phyloP scores from a whole-genome alignment of 2,888 invertebrate genomes.

The Phrixothrix hirtus region DNA sequence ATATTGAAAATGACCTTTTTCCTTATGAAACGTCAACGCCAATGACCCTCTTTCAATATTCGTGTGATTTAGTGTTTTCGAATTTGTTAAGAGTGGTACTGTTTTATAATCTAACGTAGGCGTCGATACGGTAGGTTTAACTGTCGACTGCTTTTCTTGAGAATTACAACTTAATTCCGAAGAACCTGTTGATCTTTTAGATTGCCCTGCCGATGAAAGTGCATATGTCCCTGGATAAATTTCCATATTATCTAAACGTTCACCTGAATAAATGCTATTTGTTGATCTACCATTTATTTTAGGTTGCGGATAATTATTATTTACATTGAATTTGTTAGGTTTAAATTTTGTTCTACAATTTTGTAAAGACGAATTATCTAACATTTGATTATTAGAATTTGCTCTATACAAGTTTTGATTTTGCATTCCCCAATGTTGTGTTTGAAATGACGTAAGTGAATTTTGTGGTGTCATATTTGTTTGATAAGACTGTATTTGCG shows the following conservation, averaged over 20 bases:
- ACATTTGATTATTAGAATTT: constrained; percentile 14
- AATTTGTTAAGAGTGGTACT: constrained; percentile 3
- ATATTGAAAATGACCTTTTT: neutral
- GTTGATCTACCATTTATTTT: constrained; percentile 22
- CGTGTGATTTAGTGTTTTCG: neutral
- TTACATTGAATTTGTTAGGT: constrained; percentile 22
- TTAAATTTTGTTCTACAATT: constrained; percentile 19
- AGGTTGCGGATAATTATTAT: constrained; percentile 15
- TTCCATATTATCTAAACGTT: neutral
- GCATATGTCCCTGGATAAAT: constrained; percentile 4
- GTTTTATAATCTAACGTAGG: constrained; percentile 14
- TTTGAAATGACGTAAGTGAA: neutral
- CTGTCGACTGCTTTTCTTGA: constrained; percentile 1
- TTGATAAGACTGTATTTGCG: constrained; percentile 9
- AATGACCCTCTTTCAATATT: constrained; percentile 4
- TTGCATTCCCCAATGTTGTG: constrained; percentile 11
- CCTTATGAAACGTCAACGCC: neutral
- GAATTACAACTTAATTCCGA: constrained; percentile 1
- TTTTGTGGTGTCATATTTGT: neutral
- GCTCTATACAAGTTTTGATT: constrained; percentile 14
- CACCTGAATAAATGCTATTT: neutral
- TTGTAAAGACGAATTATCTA: constrained; percentile 1
- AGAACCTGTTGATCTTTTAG: neutral
- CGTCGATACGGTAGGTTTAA: constrained; percentile 11
- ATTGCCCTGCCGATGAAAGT: neutral